A percentile compares a stretch with the other conserved stretches of the same genome.
Conservation (phyloP, 2,888 invertebrate genomes). For the Cecidostiba fungosa region DNA sequence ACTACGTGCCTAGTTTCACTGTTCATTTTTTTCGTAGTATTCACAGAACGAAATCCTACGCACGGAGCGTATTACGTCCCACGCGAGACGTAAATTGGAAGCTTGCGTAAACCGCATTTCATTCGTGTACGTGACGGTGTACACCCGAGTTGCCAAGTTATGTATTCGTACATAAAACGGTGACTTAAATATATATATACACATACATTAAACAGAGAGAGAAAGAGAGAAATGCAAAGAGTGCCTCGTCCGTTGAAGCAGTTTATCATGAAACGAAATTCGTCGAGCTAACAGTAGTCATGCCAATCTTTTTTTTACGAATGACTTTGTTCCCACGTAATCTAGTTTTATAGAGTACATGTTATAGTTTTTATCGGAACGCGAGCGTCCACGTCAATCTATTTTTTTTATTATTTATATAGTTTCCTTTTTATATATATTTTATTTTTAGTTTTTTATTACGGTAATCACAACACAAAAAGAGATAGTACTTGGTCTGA, state of each 20-base stretch:
- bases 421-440: slow-evolving; percentile 41
- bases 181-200: slow-evolving; percentile 9
- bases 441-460: slow-evolving; percentile 57
- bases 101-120: slow-evolving; percentile 49
- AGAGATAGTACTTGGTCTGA: not conserved
- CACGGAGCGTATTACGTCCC: slow-evolving; percentile 39
- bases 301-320: slow-evolving; percentile 19
- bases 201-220: slow-evolving; percentile 19
- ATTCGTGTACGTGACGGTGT: slow-evolving; percentile 24
- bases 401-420: slow-evolving; percentile 47
- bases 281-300: not conserved
- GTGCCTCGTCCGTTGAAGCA: slow-evolving; percentile 55
- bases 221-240: slow-evolving; percentile 15
- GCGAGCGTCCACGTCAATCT: slow-evolving; percentile 24
- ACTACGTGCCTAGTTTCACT: slow-evolving; percentile 70
- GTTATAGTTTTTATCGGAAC: slow-evolving; percentile 31
- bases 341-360: slow-evolving; percentile 33
- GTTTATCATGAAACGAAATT: slow-evolving; percentile 48
- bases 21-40: slow-evolving; percentile 62
- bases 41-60: slow-evolving; percentile 48
- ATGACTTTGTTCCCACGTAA: slow-evolving; percentile 32
- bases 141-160: slow-evolving; percentile 44
- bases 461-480: not conserved
- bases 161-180: slow-evolving; percentile 59
- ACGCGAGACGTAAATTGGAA: slow-evolving; percentile 24